Evolutionary conservation across 2,113 vertebrate species (phyloP).

Genomic region (Paracanthobrama guichenoti): DNA sequence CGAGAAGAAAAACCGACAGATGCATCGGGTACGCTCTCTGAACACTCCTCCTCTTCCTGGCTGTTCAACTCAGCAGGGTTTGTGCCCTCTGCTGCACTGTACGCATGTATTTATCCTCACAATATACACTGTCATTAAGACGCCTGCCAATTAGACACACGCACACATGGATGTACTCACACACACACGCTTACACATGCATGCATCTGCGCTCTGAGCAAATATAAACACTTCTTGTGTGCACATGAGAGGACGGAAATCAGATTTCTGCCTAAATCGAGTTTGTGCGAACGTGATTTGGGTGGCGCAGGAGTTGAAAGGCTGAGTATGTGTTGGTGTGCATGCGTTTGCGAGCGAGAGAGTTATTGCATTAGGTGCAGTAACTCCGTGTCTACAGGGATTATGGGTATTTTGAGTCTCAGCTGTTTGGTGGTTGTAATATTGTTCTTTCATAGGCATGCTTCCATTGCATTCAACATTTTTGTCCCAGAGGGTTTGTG

Average conservation of each 20-base stretch:
- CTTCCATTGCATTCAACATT: slow-evolving; percentile 11
- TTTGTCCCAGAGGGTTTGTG: background rate
- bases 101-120: slow-evolving; percentile 56
- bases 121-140: slow-evolving; percentile 69
- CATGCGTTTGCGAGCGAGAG: background rate
- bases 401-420: slow-evolving; percentile 27
- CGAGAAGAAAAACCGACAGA: slow-evolving; percentile 29
- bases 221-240: slow-evolving; percentile 8
- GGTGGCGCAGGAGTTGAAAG: slow-evolving; percentile 16
- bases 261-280: slow-evolving; percentile 25
- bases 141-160: slow-evolving; percentile 62
- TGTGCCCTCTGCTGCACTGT: slow-evolving; percentile 53
- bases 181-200: background rate
- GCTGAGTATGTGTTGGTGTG: slow-evolving; percentile 23
- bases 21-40: slow-evolving; percentile 34
- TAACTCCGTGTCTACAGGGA: slow-evolving; percentile 24
- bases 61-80: slow-evolving; percentile 33
- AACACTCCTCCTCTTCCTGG: slow-evolving; percentile 9
- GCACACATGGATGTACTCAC: slow-evolving; percentile 13
- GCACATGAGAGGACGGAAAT: slow-evolving; percentile 10
- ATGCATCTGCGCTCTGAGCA: background rate
- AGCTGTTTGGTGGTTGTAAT: slow-evolving; percentile 46
- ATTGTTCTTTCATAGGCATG: slow-evolving; percentile 20
- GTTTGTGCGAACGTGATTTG: slow-evolving; percentile 20
- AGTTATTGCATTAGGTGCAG: slow-evolving; percentile 31